A percentile compares a stretch with the other conserved stretches of the same genome.
Evolutionary conservation across 2,113 vertebrate genomes (phyloP).

Genomic region (Pterocles burchelli): DNA sequence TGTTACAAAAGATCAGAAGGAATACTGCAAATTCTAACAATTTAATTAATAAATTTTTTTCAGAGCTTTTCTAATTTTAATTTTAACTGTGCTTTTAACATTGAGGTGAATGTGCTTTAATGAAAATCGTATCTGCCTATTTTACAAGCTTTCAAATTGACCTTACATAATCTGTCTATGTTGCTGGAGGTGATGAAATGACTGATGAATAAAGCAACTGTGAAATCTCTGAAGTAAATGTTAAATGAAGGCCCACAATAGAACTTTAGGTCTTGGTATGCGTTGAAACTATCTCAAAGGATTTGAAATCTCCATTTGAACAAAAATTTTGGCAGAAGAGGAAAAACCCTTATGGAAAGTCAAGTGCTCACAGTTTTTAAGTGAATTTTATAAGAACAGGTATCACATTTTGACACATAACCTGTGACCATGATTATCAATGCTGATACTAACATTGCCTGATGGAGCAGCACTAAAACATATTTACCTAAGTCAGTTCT

Average conservation of each 20-base stretch:
- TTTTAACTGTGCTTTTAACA: not conserved
- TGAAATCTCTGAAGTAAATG: not conserved
- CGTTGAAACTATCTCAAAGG: not conserved
- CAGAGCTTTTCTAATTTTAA: not conserved
- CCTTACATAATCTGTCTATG: not conserved
- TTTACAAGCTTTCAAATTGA: not conserved
- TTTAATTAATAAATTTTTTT: not conserved
- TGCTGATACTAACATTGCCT: not conserved
- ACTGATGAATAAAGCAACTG: slow-evolving; percentile 2
- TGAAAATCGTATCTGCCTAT: not conserved
- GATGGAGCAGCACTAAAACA: not conserved
- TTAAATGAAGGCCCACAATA: not conserved
- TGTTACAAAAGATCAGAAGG: not conserved
- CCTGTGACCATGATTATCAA: not conserved
- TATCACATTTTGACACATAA: not conserved
- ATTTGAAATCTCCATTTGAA: not conserved
- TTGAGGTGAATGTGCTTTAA: not conserved
- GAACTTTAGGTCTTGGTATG: not conserved
- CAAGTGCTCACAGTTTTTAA: not conserved
- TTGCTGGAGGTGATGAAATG: not conserved
- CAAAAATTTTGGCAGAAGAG: not conserved
- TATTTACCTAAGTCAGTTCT: not conserved
- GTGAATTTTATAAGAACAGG: not conserved
- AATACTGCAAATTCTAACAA: not conserved
- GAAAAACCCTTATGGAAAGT: not conserved